These are phyloP conservation scores for Heloderma charlesbogerti DNA, from an alignment of 2,113 vertebrate genomes.

Conservation along the genomic window DNA sequence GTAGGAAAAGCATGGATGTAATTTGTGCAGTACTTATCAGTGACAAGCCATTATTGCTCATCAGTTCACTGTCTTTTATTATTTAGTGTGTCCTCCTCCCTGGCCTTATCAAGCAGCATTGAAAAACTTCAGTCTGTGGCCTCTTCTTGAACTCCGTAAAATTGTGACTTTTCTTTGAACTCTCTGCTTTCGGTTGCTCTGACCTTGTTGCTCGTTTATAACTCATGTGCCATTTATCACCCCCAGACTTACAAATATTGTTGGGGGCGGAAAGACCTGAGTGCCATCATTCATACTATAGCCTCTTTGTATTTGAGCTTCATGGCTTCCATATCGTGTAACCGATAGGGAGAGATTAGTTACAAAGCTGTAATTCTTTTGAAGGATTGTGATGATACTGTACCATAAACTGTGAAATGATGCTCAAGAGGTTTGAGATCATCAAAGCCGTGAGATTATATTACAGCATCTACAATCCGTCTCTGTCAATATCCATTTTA, in stretches of 20 bases:
- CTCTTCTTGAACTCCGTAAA: conserved; percentile 79
- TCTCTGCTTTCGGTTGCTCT: conserved; percentile 73
- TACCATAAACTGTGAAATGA: conserved; percentile 65
- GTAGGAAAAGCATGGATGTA: neutral
- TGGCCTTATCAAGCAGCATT: conserved; percentile 15
- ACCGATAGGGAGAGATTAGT: conserved; percentile 78
- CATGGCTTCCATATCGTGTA: conserved; percentile 74
- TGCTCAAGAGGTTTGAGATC: conserved; percentile 75
- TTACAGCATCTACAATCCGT: conserved; percentile 63
- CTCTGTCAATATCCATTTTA: conserved; percentile 64
- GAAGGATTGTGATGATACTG: conserved; percentile 70
- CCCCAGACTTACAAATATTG: conserved; percentile 71
- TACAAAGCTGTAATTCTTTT: conserved; percentile 76
- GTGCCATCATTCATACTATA: conserved; percentile 76
- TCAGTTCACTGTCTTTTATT: conserved; percentile 56
- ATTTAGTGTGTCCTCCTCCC: conserved; percentile 58
- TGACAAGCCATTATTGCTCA: conserved; percentile 27
- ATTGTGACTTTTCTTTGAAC: conserved; percentile 82
- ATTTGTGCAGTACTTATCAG: neutral
- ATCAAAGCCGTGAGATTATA: conserved; percentile 68
- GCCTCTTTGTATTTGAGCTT: conserved; percentile 69
- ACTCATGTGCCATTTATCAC: conserved; percentile 76
- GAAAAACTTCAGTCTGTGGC: conserved; percentile 66
- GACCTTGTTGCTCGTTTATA: conserved; percentile 77
- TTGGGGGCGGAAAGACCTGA: conserved; percentile 58